Evolutionary conservation across 1,140 invertebrate genomes (phyloP), one percentile per base, ranked within the genome.

Genomic region (Sweltsa coloradensis): DNA sequence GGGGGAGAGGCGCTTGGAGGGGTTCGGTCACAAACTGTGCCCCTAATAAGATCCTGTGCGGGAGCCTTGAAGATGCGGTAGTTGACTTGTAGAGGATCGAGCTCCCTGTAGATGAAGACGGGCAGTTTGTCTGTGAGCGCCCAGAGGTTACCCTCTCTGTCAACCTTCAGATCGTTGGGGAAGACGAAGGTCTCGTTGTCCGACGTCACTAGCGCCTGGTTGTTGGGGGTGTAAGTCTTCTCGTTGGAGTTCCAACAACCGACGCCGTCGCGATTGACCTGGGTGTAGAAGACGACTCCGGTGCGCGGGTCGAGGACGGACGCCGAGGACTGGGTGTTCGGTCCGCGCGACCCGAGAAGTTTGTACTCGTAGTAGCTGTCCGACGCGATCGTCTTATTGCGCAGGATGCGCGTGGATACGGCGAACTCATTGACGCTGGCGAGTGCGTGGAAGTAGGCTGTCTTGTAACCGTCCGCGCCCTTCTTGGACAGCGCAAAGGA

Each of bases 371-470:
- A 58, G 41, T 58, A 53, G 16, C 57, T 51, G 5, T 51, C 55
- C 0, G 63, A 70, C 0, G 76, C 70, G 40, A 71, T 60, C 6
- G 73, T 75, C 60, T 79, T 73, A 58, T 89, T 85, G 56, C 78
- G 75, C 7, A 87, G 58, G 5, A 86, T 65, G 41, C 69, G 68
- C 9, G 79, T 83, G 9, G 78, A 75, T 4, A 85, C 82, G 24
- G 75, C 74, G 55, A 83, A 85, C 60, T 85, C 81, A 22, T 81
- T 81, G 16, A 79, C 80, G 37, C 80, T 79, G 2, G 79, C 75
- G 63, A 85, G 66, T 0, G 82, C 70, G 60, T 86, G 82, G 74
- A 85, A 86, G 56, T 82, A 85, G n/a, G 25, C 45, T 13, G 45
- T 37, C 13, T 26, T 23, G 24, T 16, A 36, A 41, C 76, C 70